phyloP scores from a whole-genome alignment of 2,888 invertebrate genomes.

The Drosophila emarginata region DNA sequence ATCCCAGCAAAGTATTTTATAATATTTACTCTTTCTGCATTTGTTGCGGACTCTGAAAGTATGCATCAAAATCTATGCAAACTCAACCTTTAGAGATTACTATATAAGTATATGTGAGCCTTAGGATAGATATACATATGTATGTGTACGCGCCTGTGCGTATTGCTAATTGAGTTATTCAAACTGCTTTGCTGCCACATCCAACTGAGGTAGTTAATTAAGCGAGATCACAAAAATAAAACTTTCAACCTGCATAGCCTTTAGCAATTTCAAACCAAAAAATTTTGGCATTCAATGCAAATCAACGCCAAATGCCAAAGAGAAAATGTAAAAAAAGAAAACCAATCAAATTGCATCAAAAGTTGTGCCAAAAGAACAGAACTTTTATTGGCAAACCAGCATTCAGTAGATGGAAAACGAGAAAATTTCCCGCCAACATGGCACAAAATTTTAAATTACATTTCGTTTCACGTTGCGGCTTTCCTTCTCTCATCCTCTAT shows the following conservation, averaged over 20 bases:
- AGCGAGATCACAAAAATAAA: slow-evolving; percentile 9
- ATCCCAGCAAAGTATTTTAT: no score
- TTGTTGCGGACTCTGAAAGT: not conserved
- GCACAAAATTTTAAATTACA: slow-evolving; percentile 63
- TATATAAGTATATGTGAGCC: not conserved
- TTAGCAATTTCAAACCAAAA: not conserved
- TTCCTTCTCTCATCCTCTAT: slow-evolving; percentile 20
- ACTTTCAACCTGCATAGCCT: slow-evolving; percentile 24
- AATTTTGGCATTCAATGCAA: slow-evolving; percentile 10
- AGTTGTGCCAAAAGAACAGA: slow-evolving; percentile 23
- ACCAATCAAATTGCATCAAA: slow-evolving; percentile 46
- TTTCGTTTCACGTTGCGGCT: slow-evolving; percentile 44
- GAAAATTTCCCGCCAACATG: slow-evolving; percentile 42
- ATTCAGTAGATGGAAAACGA: slow-evolving; percentile 16
- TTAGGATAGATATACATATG: not conserved
- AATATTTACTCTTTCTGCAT: no score
- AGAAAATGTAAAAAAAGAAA: slow-evolving; percentile 2
- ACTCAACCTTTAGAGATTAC: not conserved
- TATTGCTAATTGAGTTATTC: slow-evolving; percentile 34
- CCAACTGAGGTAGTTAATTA: slow-evolving; percentile 49
- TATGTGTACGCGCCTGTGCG: not conserved
- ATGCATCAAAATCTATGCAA: not conserved
- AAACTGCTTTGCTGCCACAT: not conserved
- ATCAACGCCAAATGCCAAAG: slow-evolving; percentile 38
- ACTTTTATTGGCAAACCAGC: not conserved